Percentiles rank a stretch among this genome's conserved stretches.
phyloP scores from a whole-genome alignment of 2,888 invertebrate genomes.

The Tetropium fuscum region DNA sequence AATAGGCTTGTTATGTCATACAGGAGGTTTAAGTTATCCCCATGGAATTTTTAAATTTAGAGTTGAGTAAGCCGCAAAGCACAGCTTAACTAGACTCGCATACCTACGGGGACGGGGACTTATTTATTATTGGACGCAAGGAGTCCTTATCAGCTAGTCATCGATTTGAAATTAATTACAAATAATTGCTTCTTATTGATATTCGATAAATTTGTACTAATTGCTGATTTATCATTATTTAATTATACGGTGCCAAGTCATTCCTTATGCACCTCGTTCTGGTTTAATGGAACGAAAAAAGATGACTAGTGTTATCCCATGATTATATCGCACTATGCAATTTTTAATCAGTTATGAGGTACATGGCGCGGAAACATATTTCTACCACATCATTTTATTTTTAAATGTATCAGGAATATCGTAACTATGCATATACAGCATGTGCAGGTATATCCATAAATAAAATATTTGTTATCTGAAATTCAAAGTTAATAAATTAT shows the following conservation, averaged over 20 bases:
- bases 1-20: no score
- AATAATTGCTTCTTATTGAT: constrained; percentile 26
- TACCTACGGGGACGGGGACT: constrained; percentile 4
- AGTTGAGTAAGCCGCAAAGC: constrained; percentile 2
- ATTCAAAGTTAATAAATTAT: no score
- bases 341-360: no score
- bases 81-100: neutral
- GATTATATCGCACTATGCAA: no score
- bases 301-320: no score
- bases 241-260: constrained; percentile 31
- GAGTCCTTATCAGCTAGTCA: constrained; percentile 13
- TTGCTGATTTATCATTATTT: constrained; percentile 37
- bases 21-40: neutral
- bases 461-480: no score
- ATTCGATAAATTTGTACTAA: constrained; percentile 35
- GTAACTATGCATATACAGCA: no score
- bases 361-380: no score
- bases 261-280: neutral
- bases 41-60: neutral
- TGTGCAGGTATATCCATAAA: no score
- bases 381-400: no score
- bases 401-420: no score
- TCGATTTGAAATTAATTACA: constrained; percentile 14
- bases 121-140: constrained; percentile 10
- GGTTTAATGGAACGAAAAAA: no score